phyloP scores from a whole-genome alignment of 2,888 invertebrate genomes.

The Tortricodes alternella region DNA sequence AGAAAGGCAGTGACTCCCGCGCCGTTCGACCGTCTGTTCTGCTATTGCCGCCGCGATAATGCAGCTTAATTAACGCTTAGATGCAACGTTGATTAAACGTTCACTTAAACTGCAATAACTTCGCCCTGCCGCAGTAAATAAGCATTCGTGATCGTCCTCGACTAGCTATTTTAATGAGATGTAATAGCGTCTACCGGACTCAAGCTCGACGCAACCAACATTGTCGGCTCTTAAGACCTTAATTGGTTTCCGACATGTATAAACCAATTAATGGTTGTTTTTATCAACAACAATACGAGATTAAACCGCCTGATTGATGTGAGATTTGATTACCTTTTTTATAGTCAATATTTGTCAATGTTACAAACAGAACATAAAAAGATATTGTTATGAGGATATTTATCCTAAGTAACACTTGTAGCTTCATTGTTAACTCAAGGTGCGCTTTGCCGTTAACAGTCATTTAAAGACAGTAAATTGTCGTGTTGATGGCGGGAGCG shows the following conservation, averaged over 20 bases:
- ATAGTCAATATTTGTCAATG: no score
- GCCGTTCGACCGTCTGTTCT: slow-evolving; percentile 35
- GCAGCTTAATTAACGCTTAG: slow-evolving; percentile 67
- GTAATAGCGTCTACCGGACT: slow-evolving; percentile 59
- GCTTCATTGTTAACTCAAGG: slow-evolving; percentile 59
- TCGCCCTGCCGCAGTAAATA: slow-evolving; percentile 61
- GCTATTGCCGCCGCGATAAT: slow-evolving; percentile 53
- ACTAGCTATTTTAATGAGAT: slow-evolving; percentile 74
- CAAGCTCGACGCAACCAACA: slow-evolving; percentile 50
- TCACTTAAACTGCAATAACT: slow-evolving; percentile 63
- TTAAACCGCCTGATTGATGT: slow-evolving; percentile 58
- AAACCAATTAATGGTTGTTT: slow-evolving; percentile 69
- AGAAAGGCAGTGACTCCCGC: slow-evolving; percentile 36
- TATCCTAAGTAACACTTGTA: slow-evolving; percentile 46
- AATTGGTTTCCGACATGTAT: slow-evolving; percentile 73
- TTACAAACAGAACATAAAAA: slow-evolving; percentile 23
- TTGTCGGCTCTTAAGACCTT: slow-evolving; percentile 67
- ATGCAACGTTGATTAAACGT: slow-evolving; percentile 62
- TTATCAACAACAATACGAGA: slow-evolving; percentile 63
- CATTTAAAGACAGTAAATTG: slow-evolving; percentile 77
- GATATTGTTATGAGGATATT: slow-evolving; percentile 29
- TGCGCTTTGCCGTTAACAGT: slow-evolving; percentile 51
- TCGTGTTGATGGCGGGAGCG: slow-evolving; percentile 71
- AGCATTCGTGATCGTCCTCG: slow-evolving; percentile 66
- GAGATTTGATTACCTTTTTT: slow-evolving; percentile 34